These are phyloP conservation scores for Nomada flava DNA, from an alignment of 2,888 invertebrate species.

Conservation along the genomic window DNA sequence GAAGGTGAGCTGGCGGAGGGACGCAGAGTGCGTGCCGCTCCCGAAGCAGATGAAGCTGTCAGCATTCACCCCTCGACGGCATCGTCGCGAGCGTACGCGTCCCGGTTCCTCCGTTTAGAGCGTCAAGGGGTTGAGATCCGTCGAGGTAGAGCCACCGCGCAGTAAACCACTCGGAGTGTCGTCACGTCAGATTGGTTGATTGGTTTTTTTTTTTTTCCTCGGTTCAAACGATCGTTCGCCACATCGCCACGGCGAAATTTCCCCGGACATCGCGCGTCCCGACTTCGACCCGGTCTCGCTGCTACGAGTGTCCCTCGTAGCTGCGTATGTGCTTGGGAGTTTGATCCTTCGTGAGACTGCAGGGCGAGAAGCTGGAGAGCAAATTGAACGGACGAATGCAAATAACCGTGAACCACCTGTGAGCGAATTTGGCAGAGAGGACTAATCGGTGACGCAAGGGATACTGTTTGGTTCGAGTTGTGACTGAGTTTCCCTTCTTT, in stretches of 20 bases:
- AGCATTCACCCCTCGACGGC: conserved; percentile 57
- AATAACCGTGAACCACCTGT: conserved; percentile 52
- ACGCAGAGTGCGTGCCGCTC: conserved; percentile 57
- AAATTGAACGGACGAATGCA: background rate
- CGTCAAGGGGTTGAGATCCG: background rate
- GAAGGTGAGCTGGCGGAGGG: conserved; percentile 33
- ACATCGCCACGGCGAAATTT: too few species aligned
- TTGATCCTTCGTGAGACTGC: background rate
- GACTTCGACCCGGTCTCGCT: too few species aligned
- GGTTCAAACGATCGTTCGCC: background rate
- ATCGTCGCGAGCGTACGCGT: conserved; percentile 41
- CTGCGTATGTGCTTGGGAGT: conserved; percentile 4
- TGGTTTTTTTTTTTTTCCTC: background rate
- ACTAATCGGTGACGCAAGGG: background rate
- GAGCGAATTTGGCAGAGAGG: conserved; percentile 26
- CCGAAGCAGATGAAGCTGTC: conserved; percentile 66
- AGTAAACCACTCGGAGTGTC: background rate
- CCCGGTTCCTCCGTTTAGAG: conserved; percentile 7
- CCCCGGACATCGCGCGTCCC: too few species aligned
- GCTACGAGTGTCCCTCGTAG: too few species aligned
- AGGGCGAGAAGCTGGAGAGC: background rate
- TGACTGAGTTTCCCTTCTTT: background rate
- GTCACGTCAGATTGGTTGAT: conserved; percentile 24
- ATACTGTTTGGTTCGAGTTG: background rate
- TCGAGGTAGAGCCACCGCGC: conserved; percentile 12